phyloP scores from a whole-genome alignment of 2,113 vertebrate species.

The Synodontis membranacea region DNA sequence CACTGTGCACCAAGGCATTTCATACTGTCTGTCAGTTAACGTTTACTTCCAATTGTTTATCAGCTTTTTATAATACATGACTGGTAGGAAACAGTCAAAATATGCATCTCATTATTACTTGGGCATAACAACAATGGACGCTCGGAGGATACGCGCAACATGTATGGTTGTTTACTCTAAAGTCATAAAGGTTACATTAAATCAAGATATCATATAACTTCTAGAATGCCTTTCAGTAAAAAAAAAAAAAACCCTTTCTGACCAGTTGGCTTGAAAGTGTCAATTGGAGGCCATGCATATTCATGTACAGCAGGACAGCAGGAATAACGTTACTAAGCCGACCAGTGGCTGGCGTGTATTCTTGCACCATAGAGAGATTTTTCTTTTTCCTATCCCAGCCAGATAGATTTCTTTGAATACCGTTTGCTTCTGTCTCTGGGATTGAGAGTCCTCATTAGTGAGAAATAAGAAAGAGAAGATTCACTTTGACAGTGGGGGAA shows the following conservation, averaged over 20 bases:
- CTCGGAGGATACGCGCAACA: neutral
- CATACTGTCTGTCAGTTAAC: neutral
- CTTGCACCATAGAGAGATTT: neutral
- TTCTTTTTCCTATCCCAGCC: neutral
- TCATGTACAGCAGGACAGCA: neutral
- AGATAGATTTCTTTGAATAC: neutral
- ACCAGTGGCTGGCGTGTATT: neutral
- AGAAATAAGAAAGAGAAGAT: conserved; percentile 11
- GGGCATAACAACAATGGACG: neutral
- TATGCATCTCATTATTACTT: neutral
- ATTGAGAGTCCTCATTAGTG: neutral
- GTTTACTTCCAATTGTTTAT: neutral
- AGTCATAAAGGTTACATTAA: neutral
- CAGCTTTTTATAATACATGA: no score
- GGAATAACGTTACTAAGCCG: neutral
- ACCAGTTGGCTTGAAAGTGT: neutral
- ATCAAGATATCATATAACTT: neutral
- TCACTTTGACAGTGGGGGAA: conserved; percentile 2
- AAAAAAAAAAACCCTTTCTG: neutral
- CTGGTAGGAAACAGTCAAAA: no score
- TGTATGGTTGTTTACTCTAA: neutral
- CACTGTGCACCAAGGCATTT: neutral
- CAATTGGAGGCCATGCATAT: neutral
- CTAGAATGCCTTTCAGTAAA: neutral
- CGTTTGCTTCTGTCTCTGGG: neutral